phyloP scores from a whole-genome alignment of 2,888 invertebrate genomes.

The Pristionchus japonicus region DNA sequence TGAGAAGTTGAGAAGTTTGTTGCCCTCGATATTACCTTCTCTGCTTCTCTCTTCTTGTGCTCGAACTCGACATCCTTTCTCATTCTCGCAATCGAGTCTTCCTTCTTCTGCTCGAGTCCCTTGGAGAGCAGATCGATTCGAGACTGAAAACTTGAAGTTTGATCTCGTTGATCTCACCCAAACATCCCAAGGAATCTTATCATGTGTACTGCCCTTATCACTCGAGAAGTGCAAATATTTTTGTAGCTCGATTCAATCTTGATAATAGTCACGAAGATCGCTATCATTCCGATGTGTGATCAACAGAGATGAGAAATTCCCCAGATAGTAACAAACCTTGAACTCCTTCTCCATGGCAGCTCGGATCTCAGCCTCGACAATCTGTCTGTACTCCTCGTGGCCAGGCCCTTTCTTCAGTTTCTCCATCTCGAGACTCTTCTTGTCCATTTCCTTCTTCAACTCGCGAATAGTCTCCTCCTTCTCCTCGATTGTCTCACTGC shows the following conservation, averaged over 20 bases:
- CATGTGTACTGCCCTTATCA: background rate
- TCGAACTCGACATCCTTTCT: slow-evolving; percentile 66
- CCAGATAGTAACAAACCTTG: slow-evolving; percentile 54
- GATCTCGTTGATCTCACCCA: background rate
- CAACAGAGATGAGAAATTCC: background rate
- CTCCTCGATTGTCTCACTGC: slow-evolving; percentile 36
- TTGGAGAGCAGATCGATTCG: slow-evolving; percentile 65
- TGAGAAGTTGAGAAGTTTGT: background rate
- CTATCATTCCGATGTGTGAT: background rate
- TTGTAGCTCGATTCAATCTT: too few species aligned
- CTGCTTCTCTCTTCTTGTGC: slow-evolving; percentile 51
- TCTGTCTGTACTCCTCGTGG: slow-evolving; percentile 53
- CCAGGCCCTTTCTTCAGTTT: slow-evolving; percentile 54
- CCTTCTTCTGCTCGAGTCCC: slow-evolving; percentile 67
- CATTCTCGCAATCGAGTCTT: slow-evolving; percentile 60
- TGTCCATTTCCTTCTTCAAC: slow-evolving; percentile 55
- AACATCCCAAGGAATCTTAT: background rate
- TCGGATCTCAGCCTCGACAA: slow-evolving; percentile 53
- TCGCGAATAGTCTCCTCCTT: slow-evolving; percentile 55
- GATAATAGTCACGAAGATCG: too few species aligned
- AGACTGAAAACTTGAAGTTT: slow-evolving; percentile 51
- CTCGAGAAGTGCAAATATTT: background rate
- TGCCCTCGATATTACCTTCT: slow-evolving; percentile 48
- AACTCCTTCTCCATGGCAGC: slow-evolving; percentile 60
- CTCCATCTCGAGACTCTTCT: slow-evolving; percentile 52